Percentiles rank a stretch among this genome's conserved stretches.
Conservation (phyloP, 2,888 invertebrate genomes). For the Drosophila maculinotata region DNA sequence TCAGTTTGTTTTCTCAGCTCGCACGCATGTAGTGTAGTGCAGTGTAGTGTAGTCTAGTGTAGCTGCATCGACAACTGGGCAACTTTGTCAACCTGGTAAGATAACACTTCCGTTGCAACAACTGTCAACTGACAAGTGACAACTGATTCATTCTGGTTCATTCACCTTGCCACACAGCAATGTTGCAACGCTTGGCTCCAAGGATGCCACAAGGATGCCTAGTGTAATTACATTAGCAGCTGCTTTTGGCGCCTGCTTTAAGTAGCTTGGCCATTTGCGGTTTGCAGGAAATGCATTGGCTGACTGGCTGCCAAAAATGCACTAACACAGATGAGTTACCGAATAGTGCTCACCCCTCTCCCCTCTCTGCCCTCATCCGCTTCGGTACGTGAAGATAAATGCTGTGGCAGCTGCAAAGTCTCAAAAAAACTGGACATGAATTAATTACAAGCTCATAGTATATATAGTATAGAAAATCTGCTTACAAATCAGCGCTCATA, state of each 20-base stretch:
- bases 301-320: conserved; percentile 70
- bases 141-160: conserved; percentile 42
- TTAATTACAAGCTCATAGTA: conserved; percentile 68
- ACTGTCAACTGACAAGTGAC: background rate
- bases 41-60: background rate
- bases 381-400: conserved; percentile 36
- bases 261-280: conserved; percentile 55
- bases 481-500: conserved; percentile 79
- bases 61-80: background rate
- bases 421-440: conserved; percentile 64
- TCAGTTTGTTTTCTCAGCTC: conserved; percentile 45
- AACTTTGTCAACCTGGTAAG: conserved; percentile 28
- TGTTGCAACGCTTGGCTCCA: conserved; percentile 23
- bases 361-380: background rate
- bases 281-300: conserved; percentile 64
- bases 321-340: conserved; percentile 68
- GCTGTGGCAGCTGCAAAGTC: conserved; percentile 30
- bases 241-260: conserved; percentile 59
- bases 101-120: background rate
- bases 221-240: conserved; percentile 70
- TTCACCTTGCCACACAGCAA: conserved; percentile 56
- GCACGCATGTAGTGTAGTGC: background rate
- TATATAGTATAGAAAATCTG: conserved; percentile 61
- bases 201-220: conserved; percentile 4
- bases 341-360: conserved; percentile 8